Evolutionary conservation across 2,888 invertebrate genomes (phyloP).

Genomic region (Drosophila koepferae): DNA sequence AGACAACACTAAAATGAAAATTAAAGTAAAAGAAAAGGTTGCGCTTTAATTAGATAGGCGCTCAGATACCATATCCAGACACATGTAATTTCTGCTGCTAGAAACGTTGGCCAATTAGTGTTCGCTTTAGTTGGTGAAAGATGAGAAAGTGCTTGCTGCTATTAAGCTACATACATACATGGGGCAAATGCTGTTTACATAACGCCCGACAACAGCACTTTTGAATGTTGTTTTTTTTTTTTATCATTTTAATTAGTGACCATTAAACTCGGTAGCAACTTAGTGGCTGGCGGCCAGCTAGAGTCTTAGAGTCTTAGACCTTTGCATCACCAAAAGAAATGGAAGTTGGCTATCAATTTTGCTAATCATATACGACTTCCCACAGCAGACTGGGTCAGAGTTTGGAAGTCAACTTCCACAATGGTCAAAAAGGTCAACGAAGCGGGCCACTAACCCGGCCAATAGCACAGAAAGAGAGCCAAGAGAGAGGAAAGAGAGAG

Average conservation of each 20-base stretch:
- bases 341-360: constrained; percentile 35
- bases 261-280: constrained; percentile 24
- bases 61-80: constrained; percentile 6
- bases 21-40: constrained; percentile 9
- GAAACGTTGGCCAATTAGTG: constrained; percentile 34
- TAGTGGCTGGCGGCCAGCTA: not conserved
- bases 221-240: constrained; percentile 29
- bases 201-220: constrained; percentile 28
- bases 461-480: not conserved
- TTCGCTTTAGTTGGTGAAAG: constrained; percentile 58
- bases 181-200: constrained; percentile 35
- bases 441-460: constrained; percentile 18
- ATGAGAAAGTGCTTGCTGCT: constrained; percentile 51
- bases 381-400: constrained; percentile 45
- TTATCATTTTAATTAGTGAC: constrained; percentile 40
- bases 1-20: not conserved
- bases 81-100: constrained; percentile 7
- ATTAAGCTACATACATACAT: constrained; percentile 23
- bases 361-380: constrained; percentile 24
- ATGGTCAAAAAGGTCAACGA: constrained; percentile 33
- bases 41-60: constrained; percentile 22
- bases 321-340: constrained; percentile 29
- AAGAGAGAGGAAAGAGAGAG: not conserved
- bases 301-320: constrained; percentile 7
- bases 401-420: constrained; percentile 28